Base-by-base conservation (phyloP, 2,797 vertebrate species). In the Ctenopoma kingsleyae region DNA sequence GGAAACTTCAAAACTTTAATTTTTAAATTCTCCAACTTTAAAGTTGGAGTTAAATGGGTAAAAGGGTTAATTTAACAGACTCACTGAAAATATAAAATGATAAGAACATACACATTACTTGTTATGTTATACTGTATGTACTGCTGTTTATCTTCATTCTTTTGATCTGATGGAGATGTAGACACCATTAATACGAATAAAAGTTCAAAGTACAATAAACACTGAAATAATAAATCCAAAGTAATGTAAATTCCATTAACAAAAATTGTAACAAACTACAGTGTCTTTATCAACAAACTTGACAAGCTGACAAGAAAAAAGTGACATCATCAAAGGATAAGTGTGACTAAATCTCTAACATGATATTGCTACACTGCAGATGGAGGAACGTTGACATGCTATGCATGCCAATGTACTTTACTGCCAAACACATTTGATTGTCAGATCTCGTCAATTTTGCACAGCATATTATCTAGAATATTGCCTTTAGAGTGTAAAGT, bases 1-100 rank as follows among this genome's bases (percentile, higher is more conserved):
- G 49, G 71, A 60, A 55, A 74, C 3, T 16, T 30, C 27, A 30
- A 30, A 16, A 3, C 7, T 36, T 64, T 51, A 0, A 16, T 57
- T 68, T 58, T 30, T 2, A 46, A 38, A 76, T 59, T 32, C 8
- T 52, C 8, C 22, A 51, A 43, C 17, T 69, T 65, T 19, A 10
- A 57, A 66, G 5, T 27, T 27, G 25, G 3, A 10, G 12, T 30
- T 5, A 10, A 0, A 49, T 3, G 0, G 16, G 10, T 47, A 41
- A 22, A 64, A 50, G 1, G 20, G 3, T 35, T 9, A 53, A 59
- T n/a, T 48, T 3, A 36, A 23, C 0, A n/a, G n/a, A 43, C n/a
- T 9, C 8, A 15, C 8, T 51, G 11, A 66, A 62, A 67, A 17
- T 32, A 15, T 27, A 36, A 40, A 7, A 27, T 19, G 12, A 49